A percentile compares a stretch with the other conserved stretches of the same genome.
phyloP scores from a whole-genome alignment of 1,140 invertebrate species.

The Tetramorium simillimum region DNA sequence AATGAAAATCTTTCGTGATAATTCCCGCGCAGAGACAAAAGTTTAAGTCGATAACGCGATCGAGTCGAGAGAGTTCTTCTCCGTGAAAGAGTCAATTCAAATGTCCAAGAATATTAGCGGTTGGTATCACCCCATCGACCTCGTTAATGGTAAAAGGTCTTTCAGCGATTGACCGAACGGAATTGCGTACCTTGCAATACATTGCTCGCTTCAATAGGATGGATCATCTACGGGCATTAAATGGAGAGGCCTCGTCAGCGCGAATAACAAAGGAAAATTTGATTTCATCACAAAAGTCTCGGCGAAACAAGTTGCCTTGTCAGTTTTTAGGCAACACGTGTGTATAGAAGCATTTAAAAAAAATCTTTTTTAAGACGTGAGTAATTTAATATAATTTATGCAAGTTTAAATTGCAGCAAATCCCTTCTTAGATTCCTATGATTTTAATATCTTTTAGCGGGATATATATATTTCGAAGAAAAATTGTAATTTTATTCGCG shows the following conservation, averaged over 20 bases:
- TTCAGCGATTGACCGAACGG: slow-evolving; percentile 51
- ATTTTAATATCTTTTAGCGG: neutral
- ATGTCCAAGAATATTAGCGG: slow-evolving; percentile 13
- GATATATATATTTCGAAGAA: neutral
- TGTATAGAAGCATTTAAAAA: neutral
- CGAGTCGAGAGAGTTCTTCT: neutral
- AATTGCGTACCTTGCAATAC: slow-evolving; percentile 50
- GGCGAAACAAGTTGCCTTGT: neutral
- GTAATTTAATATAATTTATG: neutral
- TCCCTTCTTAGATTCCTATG: too few species aligned
- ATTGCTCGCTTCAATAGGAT: slow-evolving; percentile 50
- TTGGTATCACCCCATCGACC: slow-evolving; percentile 43
- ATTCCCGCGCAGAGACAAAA: neutral
- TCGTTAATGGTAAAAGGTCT: slow-evolving; percentile 64
- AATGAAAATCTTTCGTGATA: neutral
- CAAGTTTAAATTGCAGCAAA: neutral
- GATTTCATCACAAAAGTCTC: neutral
- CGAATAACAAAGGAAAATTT: neutral
- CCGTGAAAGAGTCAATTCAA: neutral
- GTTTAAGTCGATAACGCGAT: neutral
- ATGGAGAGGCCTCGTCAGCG: neutral
- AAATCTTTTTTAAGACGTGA: neutral
- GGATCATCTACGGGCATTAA: slow-evolving; percentile 24
- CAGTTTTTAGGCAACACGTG: neutral
- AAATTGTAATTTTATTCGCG: slow-evolving; percentile 17